Evolutionary conservation across 2,113 vertebrate genomes (phyloP).

Genomic region (Rhizomys pruinosus): DNA sequence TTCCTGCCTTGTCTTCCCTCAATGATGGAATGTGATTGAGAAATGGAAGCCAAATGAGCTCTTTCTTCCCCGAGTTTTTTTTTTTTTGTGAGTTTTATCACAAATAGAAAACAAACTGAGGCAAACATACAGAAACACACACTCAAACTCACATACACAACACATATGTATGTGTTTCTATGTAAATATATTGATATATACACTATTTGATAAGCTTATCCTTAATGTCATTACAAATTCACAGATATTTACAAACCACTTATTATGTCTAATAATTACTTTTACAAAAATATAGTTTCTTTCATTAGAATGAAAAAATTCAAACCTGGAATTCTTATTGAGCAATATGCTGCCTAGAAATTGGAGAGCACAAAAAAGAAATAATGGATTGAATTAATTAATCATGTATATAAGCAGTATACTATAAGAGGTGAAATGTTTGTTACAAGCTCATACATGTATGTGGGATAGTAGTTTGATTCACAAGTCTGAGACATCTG

Average conservation of each 20-base stretch:
- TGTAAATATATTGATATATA: background rate
- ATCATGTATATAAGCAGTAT: background rate
- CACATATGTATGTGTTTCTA: background rate
- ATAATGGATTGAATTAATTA: background rate
- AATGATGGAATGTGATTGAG: too few relatives aligned
- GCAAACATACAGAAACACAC: too few relatives aligned
- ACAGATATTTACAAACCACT: background rate
- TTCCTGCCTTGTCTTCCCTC: too few relatives aligned
- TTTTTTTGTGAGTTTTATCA: too few relatives aligned
- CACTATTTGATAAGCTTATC: background rate
- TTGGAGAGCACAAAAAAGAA: background rate
- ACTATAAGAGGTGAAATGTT: background rate
- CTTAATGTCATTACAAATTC: background rate
- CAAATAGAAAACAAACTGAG: too few relatives aligned
- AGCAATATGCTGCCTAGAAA: background rate
- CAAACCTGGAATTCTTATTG: background rate
- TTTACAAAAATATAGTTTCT: background rate
- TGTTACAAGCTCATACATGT: background rate
- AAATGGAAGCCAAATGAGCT: too few relatives aligned
- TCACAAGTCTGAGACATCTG: background rate
- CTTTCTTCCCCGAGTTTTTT: too few relatives aligned
- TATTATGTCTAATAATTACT: background rate
- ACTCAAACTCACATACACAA: too few relatives aligned
- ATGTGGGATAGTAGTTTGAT: background rate
- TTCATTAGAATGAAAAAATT: slow-evolving; percentile 44